Conservation (phyloP, 2,113 vertebrate genomes). For the Nothocercus nigrocapillus region DNA sequence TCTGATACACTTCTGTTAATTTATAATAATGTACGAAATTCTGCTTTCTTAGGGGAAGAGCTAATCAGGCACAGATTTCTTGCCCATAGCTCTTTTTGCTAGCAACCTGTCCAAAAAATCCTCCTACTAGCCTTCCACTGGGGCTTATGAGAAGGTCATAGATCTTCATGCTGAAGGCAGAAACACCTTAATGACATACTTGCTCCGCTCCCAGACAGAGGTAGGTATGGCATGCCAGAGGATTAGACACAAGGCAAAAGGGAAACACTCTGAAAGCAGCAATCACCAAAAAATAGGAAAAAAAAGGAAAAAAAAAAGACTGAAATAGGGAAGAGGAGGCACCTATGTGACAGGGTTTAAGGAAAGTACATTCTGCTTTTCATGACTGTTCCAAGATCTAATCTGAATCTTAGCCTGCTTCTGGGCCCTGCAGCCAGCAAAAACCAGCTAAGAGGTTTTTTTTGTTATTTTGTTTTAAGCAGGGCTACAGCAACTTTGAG, state of each 20-base stretch:
- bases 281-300: background rate
- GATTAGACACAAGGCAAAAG: background rate
- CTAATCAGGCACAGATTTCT: constrained; percentile 32
- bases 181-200: background rate
- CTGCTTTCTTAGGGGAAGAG: background rate
- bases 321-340: background rate
- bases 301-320: background rate
- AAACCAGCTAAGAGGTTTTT: background rate
- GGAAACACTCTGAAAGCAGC: background rate
- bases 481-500: background rate
- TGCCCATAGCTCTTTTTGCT: background rate
- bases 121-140: background rate
- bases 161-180: background rate
- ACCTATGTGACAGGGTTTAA: background rate
- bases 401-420: background rate
- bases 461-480: background rate
- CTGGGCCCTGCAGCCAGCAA: fast-evolving
- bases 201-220: background rate
- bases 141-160: background rate
- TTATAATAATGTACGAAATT: background rate
- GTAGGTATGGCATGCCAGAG: background rate
- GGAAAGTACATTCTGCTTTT: background rate
- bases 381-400: background rate
- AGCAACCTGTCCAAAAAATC: background rate
- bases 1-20: background rate